Base-by-base conservation (phyloP, 2,797 vertebrate genomes). In the Thaleichthys pacificus region DNA sequence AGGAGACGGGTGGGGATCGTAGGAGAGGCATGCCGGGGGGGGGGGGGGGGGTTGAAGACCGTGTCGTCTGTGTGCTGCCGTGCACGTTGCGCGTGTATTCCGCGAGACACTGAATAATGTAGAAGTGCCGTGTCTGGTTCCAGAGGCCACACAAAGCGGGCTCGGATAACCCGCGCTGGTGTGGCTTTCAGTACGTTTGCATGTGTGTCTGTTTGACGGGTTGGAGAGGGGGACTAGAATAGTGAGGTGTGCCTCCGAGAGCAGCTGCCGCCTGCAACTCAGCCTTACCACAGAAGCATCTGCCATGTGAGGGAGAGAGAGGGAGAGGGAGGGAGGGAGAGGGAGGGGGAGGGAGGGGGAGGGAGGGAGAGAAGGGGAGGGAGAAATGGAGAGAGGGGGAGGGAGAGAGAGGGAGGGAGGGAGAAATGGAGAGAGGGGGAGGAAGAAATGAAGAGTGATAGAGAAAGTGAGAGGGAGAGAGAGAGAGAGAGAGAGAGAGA, bases 61-160 rank as follows among this genome's bases (percentile, higher is more conserved):
- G 77, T 56, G 77, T 78, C 62, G 76, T 61, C 70, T 66, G 69
- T 67, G 70, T 77, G 80, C 65, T 66, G 71, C 68, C 56, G 82
- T 78, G 79, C 75, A 60, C 66, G 81, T 77, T 69, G 78, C 73
- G 65, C 35, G 66, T 76, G 78, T 74, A 67, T 74, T 78, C 76
- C 80, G 80, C 80, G 1, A 61, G 24, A 24, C 77, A 70, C 78
- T 93, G 80, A 93, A 93, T 93, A 90, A 93, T 93, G 83, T 71
- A 93, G 73, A 28, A 68, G 81, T 76, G 82, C 71, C 66, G 81
- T 85, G 89, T 92, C 87, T 79, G 47, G 79, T 86, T 89, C 77
- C 82, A 76, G 6, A 32, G 38, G 30, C 47, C 49, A 66, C 58
- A 84, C 77, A 80, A 65, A 74, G 61, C 74, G 1, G 62, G 73